Evolutionary conservation across 2,113 vertebrate species (phyloP), one percentile per base, ranked within the genome.

Genomic region (Gobiocypris rarus): DNA sequence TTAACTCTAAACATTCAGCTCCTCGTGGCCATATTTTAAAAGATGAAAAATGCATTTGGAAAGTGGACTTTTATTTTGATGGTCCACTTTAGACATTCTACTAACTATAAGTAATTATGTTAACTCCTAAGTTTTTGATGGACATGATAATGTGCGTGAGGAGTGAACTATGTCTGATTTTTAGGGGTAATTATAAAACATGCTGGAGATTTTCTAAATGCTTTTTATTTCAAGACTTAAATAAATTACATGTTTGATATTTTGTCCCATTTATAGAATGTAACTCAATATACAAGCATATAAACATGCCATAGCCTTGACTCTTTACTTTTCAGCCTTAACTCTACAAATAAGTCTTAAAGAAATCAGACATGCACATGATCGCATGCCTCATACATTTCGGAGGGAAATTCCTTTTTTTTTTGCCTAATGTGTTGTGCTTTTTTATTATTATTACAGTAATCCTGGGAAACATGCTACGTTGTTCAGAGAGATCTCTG

Each of bases 401-500:
- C 31, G 2, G 14, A 28, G 59, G 50, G 67, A n/a, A n/a, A n/a
- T n/a, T n/a, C n/a, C n/a, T n/a, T n/a, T n/a, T n/a, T n/a, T n/a
- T n/a, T n/a, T n/a, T n/a, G n/a, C n/a, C n/a, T n/a, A n/a, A n/a
- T n/a, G n/a, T n/a, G n/a, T n/a, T n/a, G n/a, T n/a, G n/a, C n/a
- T n/a, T n/a, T n/a, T n/a, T n/a, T n/a, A 71, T 76, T 70, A 74
- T 69, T 78, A 74, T 28, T 45, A 71, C 69, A 43, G 41, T 59
- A 77, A 61, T 74, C 79, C 48, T 48, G n/a, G n/a, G 43, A 78
- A 65, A 71, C 65, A 52, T 77, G 54, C 80, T 14, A n/a, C 31
- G 52, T 48, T 19, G 28, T 50, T 71, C 10, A 71, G 74, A 50
- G 4, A 54, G 69, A 45, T 2, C 48, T 83, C 7, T 61, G 54